These are phyloP conservation scores for Myripristis murdjan DNA, from an alignment of 2,797 vertebrate species.

Conservation along the genomic window DNA sequence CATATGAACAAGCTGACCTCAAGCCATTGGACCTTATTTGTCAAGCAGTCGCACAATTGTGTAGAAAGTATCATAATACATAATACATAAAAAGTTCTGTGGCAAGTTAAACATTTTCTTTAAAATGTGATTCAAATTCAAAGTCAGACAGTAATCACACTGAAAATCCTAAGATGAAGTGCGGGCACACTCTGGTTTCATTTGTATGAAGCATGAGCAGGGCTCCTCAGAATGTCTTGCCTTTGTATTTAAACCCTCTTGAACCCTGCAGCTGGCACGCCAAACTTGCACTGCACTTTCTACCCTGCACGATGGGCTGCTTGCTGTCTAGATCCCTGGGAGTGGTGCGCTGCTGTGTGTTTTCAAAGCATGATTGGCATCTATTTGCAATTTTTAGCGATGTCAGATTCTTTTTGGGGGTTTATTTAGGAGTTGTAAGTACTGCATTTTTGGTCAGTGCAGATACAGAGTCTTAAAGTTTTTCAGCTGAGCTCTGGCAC, in stretches of 20 bases:
- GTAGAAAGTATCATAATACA: too few relatives aligned
- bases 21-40: too few relatives aligned
- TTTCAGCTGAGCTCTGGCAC: background rate
- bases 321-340: background rate
- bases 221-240: background rate
- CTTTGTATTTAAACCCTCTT: too few relatives aligned
- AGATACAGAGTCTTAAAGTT: slow-evolving; percentile 13
- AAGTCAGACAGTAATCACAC: background rate
- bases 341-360: background rate
- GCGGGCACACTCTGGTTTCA: background rate
- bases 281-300: background rate
- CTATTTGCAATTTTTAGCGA: slow-evolving; percentile 1
- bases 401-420: slow-evolving; percentile 4
- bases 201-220: background rate
- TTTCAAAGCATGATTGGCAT: slow-evolving; percentile 3
- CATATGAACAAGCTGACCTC: background rate
- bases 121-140: background rate
- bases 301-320: background rate
- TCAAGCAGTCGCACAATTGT: too few relatives aligned
- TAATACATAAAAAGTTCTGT: background rate
- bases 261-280: background rate
- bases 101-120: background rate
- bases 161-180: background rate
- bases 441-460: slow-evolving; percentile 10
- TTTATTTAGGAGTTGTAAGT: background rate